phyloP scores from a whole-genome alignment of 92 coral and sea anemone genomes.

The Hydrozoanthus gracilis region DNA sequence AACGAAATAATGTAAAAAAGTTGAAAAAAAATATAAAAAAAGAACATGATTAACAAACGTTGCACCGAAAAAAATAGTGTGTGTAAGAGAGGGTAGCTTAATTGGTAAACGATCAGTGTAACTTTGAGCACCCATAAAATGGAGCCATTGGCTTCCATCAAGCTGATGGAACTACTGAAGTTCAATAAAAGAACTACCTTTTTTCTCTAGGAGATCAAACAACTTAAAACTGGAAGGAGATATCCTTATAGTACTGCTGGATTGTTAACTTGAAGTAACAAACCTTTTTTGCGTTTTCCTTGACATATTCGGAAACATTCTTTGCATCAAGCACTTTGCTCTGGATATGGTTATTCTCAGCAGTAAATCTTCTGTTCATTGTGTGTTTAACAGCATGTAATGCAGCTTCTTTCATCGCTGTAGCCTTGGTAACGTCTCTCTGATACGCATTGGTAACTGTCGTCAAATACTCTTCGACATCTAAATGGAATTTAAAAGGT shows the following conservation, averaged over 20 bases:
- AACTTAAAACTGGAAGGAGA: not conserved
- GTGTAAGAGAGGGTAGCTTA: not conserved
- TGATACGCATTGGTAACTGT: slow-evolving; percentile 24
- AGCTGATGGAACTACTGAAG: not conserved
- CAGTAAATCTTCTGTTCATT: slow-evolving; percentile 54
- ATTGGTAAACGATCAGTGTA: not conserved
- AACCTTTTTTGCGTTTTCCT: slow-evolving; percentile 61
- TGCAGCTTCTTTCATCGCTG: slow-evolving; percentile 17
- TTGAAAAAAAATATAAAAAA: no score
- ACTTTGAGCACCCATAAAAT: not conserved
- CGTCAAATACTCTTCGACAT: slow-evolving; percentile 50
- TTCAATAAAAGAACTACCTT: not conserved
- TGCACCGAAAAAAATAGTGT: not conserved
- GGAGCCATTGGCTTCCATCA: slow-evolving; percentile 1
- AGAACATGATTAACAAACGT: no score
- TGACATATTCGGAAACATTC: slow-evolving; percentile 67
- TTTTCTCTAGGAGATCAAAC: not conserved
- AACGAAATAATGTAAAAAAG: no score
- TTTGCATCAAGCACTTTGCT: slow-evolving; percentile 51
- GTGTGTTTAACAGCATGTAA: slow-evolving; percentile 32
- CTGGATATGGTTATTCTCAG: slow-evolving; percentile 32
- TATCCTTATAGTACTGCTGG: not conserved
- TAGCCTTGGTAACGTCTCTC: slow-evolving; percentile 4
- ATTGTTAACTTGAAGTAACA: not conserved
- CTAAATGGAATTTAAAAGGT: slow-evolving; percentile 18